A percentile compares a stretch with the other conserved stretches of the same genome.
phyloP scores from a whole-genome alignment of 2,797 vertebrate genomes.

The Otolemur crassicaudatus region DNA sequence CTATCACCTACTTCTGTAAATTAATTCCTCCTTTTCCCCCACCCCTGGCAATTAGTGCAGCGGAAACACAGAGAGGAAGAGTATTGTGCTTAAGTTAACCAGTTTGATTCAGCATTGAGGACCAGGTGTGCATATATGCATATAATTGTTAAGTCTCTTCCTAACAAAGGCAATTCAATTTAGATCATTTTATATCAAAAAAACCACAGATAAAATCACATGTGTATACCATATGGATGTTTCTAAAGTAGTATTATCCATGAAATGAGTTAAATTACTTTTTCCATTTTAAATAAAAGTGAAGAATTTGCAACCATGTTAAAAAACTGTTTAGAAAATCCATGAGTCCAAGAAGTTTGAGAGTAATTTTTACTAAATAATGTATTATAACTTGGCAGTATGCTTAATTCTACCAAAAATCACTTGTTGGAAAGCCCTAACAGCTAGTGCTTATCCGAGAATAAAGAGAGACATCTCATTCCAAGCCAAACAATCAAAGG shows the following conservation, averaged over 20 bases:
- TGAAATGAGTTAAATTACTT: neutral
- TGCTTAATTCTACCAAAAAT: neutral
- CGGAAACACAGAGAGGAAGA: conserved; percentile 80
- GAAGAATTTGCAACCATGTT: neutral
- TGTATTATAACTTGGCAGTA: neutral
- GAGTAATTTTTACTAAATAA: neutral
- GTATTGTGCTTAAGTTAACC: conserved; percentile 74
- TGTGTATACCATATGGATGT: conserved; percentile 64
- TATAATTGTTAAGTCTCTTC: neutral
- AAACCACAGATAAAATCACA: neutral
- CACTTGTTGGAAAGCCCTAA: neutral
- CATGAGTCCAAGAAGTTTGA: neutral
- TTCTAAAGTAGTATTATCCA: conserved; percentile 1
- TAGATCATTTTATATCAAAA: conserved; percentile 27
- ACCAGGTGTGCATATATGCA: conserved; percentile 2
- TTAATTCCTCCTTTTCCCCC: neutral
- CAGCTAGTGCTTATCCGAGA: neutral
- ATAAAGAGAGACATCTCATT: neutral
- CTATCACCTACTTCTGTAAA: conserved; percentile 21
- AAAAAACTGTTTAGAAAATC: neutral
- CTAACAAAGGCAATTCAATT: conserved; percentile 29
- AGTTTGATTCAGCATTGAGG: conserved; percentile 88
- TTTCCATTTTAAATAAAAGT: conserved; percentile 4
- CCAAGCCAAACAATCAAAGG: neutral
- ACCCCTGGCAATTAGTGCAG: conserved; percentile 76